Evolutionary conservation across 2,797 vertebrate genomes (phyloP).

Genomic region (Notolepis coatsorum): DNA sequence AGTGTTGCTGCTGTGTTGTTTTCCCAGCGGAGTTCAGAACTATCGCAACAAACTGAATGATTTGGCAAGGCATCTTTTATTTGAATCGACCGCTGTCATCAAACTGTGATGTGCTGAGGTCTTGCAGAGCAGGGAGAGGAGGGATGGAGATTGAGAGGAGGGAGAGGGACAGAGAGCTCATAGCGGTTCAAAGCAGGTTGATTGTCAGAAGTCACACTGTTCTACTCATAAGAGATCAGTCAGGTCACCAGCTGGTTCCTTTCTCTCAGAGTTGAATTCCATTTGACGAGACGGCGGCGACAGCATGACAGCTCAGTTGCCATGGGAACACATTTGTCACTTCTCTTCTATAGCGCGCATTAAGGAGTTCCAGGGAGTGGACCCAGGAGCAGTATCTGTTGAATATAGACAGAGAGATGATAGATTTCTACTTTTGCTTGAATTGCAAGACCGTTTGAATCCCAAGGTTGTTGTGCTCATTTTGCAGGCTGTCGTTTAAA

Average conservation of each 20-base stretch:
- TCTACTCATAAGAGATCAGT: conserved; percentile 71
- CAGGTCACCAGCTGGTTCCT: conserved; percentile 75
- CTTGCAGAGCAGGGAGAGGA: conserved; percentile 39
- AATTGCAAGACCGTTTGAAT: too few species aligned
- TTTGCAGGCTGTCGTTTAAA: too few species aligned
- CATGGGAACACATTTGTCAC: conserved; percentile 74
- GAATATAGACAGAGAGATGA: too few species aligned
- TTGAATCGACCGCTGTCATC: conserved; percentile 43
- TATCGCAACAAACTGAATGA: conserved; percentile 36
- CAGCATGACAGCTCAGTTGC: conserved; percentile 77
- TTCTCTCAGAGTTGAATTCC: conserved; percentile 62
- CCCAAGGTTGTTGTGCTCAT: too few species aligned
- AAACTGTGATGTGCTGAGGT: conserved; percentile 34
- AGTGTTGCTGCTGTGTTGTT: too few species aligned
- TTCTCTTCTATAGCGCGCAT: too few species aligned
- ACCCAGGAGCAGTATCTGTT: too few species aligned
- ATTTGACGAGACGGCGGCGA: conserved; percentile 68
- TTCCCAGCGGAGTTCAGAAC: too few species aligned
- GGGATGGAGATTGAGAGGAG: background rate
- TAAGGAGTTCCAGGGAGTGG: too few species aligned
- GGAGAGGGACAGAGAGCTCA: conserved; percentile 27
- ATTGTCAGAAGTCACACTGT: conserved; percentile 69
- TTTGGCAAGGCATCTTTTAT: conserved; percentile 37
- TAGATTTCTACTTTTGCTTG: too few species aligned
- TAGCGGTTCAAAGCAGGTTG: conserved; percentile 52